Base-by-base conservation (phyloP, 1,140 invertebrate genomes). In the Cryptotermes secundus region DNA sequence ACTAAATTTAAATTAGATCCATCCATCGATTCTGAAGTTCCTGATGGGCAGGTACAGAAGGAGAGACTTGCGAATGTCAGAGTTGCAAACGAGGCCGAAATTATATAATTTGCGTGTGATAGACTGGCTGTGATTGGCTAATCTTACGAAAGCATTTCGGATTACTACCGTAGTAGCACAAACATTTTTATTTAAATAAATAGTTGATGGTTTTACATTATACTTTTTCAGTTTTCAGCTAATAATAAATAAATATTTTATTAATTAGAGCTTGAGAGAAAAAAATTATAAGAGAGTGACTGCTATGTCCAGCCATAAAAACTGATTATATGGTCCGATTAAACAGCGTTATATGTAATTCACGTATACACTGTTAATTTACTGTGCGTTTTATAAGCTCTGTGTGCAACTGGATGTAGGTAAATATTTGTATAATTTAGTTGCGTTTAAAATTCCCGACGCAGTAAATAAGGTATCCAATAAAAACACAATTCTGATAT, bases 341-440 rank as follows among this genome's bases (percentile, higher is more conserved):
- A 72, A 26, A n/a, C n/a, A 9, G 59, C 26, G 59, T 72, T 72
- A 72, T 72, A 72, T 72, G 59, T 72, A 72, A 72, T 72, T 72
- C 59, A n/a, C 26, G 9, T 72, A 72, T 72, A 72, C n/a, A 72
- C 59, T 72, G 59, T 72, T 72, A 72, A 72, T 72, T 72, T 72
- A 12, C 59, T 72, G 2, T 72, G n/a, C 59, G n/a, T 10, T 72
- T 31, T 72, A 72, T 72, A 72, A 72, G 59, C 59, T 72, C 59
- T 72, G 59, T 72, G 59, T 72, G n/a, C 26, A 72, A 72, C 59
- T 72, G 59, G 26, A 31, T 72, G 59, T 72, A 72, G 59, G n/a
- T 72, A 72, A 72, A 72, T 72, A 72, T 72, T 72, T 72, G 59
- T 72, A 31, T 72, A 72, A n/a, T 72, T 72, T 72, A 72, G 59